These are phyloP conservation scores for Cryptus viduatorius DNA, from an alignment of 2,888 invertebrate genomes.

Conservation along the genomic window DNA sequence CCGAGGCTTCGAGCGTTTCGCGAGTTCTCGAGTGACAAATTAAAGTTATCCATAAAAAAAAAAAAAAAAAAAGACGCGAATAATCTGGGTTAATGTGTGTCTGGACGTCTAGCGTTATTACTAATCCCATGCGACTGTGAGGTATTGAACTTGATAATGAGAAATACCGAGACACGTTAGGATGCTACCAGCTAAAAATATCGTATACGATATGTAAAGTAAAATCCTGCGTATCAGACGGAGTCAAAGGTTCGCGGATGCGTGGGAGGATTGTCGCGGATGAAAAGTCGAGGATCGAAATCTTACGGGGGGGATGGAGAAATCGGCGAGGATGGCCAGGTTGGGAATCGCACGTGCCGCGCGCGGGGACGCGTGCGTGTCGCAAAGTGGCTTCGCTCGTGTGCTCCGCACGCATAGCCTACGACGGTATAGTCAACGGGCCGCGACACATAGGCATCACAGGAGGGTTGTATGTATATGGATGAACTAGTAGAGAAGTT, in stretches of 20 bases:
- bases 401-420: constrained; percentile 54
- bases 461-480: neutral
- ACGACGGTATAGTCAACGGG: constrained; percentile 26
- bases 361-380: constrained; percentile 57
- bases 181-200: neutral
- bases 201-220: neutral
- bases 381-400: constrained; percentile 65
- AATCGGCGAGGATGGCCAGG: constrained; percentile 9
- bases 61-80: neutral
- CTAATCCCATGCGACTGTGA: neutral
- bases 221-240: no score
- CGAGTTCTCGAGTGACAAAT: constrained; percentile 3
- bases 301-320: neutral
- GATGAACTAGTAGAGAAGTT: constrained; percentile 44
- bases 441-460: constrained; percentile 26
- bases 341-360: constrained; percentile 52
- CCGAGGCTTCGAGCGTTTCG: neutral
- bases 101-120: neutral
- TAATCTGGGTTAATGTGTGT: neutral
- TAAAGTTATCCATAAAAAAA: neutral
- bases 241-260: no score
- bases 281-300: neutral
- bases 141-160: neutral
- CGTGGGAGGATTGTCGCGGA: no score
- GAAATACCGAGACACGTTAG: neutral